Base-by-base conservation (phyloP, 2,888 invertebrate genomes). In the Macrophya annulata region DNA sequence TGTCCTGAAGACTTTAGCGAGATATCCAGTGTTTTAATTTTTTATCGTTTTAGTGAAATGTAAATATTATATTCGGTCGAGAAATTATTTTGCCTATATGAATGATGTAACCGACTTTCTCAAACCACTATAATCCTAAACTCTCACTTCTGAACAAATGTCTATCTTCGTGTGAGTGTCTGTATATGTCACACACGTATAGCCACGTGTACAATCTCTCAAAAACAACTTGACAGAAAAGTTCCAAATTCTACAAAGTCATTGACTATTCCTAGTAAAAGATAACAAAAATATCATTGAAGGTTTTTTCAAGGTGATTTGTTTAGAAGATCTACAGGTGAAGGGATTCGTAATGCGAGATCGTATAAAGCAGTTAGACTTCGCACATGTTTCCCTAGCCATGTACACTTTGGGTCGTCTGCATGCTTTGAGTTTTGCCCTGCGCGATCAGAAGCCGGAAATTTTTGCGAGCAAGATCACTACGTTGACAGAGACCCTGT, bases 371-470 rank as follows among this genome's bases (percentile, higher is more conserved):
- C 72, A 88, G 1, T 43, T 89, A 59, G 88, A 90, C 85, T 89
- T 87, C 45, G 21, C 85, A 9, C 90, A 90, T 45, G 86, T 86
- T 10, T 83, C 84, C 3, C 9, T 88, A 3, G 85, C 87, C 0
- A 48, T 90, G 8, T 85, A 84, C 12, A 31, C 76, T 43, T 81
- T 89, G 17, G 89, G 88, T 5, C 76, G 86, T 81, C 88, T 89
- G 45, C 89, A 90, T 48, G 89, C 90, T 8, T 85, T 86, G 4
- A 87, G 87, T 84, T 89, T 90, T 48, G 88, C 88, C 4, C 59
- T 87, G 10, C 88, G 88, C 2, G 85, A 79, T 76, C 85, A 87
- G 45, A 85, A 86, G 37, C 88, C 89, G 17, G 86, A 87, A 17
- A 68, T 72, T 43, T 89, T 88, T 40, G 83, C 87, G 12, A 81